Evolutionary conservation across 1,140 invertebrate genomes (phyloP).

Genomic region (Apis mellifera): DNA sequence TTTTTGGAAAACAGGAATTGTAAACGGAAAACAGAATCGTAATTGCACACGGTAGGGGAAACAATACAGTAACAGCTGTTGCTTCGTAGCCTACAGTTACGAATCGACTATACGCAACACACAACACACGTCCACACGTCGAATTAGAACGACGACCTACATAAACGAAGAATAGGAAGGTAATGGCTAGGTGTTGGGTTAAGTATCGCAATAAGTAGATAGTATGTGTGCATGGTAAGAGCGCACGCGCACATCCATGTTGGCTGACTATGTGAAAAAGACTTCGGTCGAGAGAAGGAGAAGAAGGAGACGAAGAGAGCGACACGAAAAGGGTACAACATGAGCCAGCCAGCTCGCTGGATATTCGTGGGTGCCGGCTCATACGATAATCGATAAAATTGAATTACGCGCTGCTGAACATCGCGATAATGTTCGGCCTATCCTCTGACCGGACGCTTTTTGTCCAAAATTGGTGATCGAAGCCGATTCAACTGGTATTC

Average conservation of each 20-base stretch:
- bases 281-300: slow-evolving; percentile 15
- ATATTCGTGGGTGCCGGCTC: slow-evolving; percentile 64
- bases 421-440: slow-evolving; percentile 56
- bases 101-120: slow-evolving; percentile 33
- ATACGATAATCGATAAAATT: slow-evolving; percentile 70
- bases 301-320: slow-evolving; percentile 31
- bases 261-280: slow-evolving; percentile 21
- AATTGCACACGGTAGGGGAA: slow-evolving; percentile 46
- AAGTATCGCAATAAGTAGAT: slow-evolving; percentile 53
- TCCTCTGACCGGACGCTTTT: slow-evolving; percentile 53
- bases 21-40: background rate
- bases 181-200: slow-evolving; percentile 54
- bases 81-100: slow-evolving; percentile 52
- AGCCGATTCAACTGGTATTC: slow-evolving; percentile 24
- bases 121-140: slow-evolving; percentile 31
- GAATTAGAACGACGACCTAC: slow-evolving; percentile 66
- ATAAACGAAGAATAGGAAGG: slow-evolving; percentile 65
- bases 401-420: slow-evolving; percentile 67
- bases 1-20: background rate
- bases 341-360: slow-evolving; percentile 33
- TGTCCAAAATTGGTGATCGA: slow-evolving; percentile 54
- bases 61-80: slow-evolving; percentile 67
- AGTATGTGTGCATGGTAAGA: slow-evolving; percentile 12
- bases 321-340: slow-evolving; percentile 59
- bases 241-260: slow-evolving; percentile 37